Base-by-base conservation (phyloP, 92 coral and sea anemone genomes). In the Metridium senile region DNA sequence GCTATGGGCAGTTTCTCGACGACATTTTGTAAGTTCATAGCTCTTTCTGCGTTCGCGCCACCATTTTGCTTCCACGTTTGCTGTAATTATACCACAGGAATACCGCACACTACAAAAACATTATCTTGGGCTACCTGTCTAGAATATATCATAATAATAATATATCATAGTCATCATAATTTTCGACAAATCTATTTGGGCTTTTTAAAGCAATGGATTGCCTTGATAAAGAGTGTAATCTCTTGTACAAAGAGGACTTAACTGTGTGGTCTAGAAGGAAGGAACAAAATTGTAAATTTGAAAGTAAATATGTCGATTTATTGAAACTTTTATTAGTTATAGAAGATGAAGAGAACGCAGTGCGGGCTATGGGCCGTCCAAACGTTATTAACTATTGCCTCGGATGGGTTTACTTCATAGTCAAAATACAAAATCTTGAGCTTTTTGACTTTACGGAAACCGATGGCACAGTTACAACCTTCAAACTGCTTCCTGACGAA, bases 1-100 rank as follows among this genome's bases (percentile, higher is more conserved):
- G 81, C 81, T 1, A 66, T 18, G 6, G 66, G 64, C 9, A 76
- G 65, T 52, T 70, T 70, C 3, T 70, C 62, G 34, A 33, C 28
- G 9, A n/a, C 51, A 33, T 61, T 61, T 61, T 26, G 4, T 1
- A 1, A 18, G 31, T 10, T 61, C 29, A 7, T 61, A n/a, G 30
- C 13, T 22, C 6, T 7, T 26, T 27, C 17, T 61, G 33, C 8
- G 23, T 61, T 61, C 66, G 22, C 29, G 66, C 66, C 66, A 61
- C 19, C 2, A 21, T 9, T n/a, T 22, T 8, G 23, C 32, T 29
- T 7, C 33, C 3, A 54, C 6, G 23, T 9, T 13, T 4, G 49
- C 49, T 4, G 49, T 10, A 20, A 54, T 54, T 54, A 16, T 20
- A 21, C 59, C 59, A 54, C 59, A 54, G 59, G 59, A 54, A 54